A percentile compares a stretch with the other conserved stretches of the same genome.
Conservation (phyloP, 2,888 invertebrate genomes). For the Pharmacophagus antenor region DNA sequence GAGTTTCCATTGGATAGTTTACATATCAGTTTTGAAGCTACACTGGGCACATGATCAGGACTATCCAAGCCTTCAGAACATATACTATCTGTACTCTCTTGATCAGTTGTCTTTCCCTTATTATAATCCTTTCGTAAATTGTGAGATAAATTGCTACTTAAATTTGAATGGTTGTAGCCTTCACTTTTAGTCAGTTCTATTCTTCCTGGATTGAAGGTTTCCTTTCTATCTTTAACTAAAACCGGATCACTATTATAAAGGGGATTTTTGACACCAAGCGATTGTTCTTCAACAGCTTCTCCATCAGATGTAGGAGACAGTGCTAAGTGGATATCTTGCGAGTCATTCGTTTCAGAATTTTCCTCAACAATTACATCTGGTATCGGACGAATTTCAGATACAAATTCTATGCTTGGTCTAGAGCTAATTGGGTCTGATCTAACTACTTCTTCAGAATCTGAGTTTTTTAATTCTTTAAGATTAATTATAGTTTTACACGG, state of each 20-base stretch:
- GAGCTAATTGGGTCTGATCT: slow-evolving; percentile 46
- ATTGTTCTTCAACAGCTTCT: slow-evolving; percentile 39
- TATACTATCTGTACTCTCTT: slow-evolving; percentile 70
- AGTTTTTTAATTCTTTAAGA: slow-evolving; percentile 37
- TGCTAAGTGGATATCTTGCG: slow-evolving; percentile 65
- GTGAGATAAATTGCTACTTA: slow-evolving; percentile 50
- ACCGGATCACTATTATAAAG: slow-evolving; percentile 59
- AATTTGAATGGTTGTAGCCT: slow-evolving; percentile 57
- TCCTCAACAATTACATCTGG: slow-evolving; percentile 59
- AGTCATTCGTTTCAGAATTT: slow-evolving; percentile 54
- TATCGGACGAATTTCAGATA: slow-evolving; percentile 52
- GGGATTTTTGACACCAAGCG: slow-evolving; percentile 31
- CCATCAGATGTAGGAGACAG: slow-evolving; percentile 59
- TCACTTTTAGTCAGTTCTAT: slow-evolving; percentile 55
- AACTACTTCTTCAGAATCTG: slow-evolving; percentile 28
- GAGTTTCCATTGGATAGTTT: slow-evolving; percentile 75
- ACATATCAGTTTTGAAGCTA: slow-evolving; percentile 66
- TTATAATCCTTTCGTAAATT: slow-evolving; percentile 46
- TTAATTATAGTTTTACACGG: slow-evolving; percentile 45
- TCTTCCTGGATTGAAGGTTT: slow-evolving; percentile 51
- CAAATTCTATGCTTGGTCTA: slow-evolving; percentile 54
- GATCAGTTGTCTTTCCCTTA: slow-evolving; percentile 62
- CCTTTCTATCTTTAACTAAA: slow-evolving; percentile 50
- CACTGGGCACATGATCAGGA: slow-evolving; percentile 59
- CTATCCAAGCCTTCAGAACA: slow-evolving; percentile 61